Conservation (phyloP, 2,113 vertebrate species). For the Ranitomeya imitator region DNA sequence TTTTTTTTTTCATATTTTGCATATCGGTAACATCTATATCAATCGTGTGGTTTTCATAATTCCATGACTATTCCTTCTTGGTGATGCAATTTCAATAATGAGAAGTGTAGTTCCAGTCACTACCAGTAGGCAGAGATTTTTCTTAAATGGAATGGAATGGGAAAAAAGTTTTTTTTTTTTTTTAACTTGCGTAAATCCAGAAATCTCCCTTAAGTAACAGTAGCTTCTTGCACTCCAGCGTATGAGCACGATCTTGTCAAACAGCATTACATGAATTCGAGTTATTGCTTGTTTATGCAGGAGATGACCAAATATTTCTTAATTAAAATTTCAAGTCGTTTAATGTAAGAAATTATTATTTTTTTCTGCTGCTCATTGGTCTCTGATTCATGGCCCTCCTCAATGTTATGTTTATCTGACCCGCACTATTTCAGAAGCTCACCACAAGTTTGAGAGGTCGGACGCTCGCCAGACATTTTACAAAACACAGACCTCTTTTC, state of each 20-base stretch:
- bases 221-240: not conserved
- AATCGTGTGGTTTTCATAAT: too few species aligned
- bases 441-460: conserved; percentile 35
- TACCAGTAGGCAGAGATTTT: not conserved
- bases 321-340: conserved; percentile 22
- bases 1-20: too few species aligned
- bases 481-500: conserved; percentile 43
- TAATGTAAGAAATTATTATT: conserved; percentile 25
- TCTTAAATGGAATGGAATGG: not conserved
- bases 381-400: conserved; percentile 24
- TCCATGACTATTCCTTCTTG: too few species aligned
- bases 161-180: not conserved
- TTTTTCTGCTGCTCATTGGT: conserved; percentile 29
- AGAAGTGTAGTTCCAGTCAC: not conserved
- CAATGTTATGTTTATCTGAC: conserved; percentile 46
- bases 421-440: conserved; percentile 50
- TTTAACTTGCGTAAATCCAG: not conserved
- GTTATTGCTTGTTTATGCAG: conserved; percentile 1
- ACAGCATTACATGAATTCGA: not conserved
- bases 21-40: too few species aligned
- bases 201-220: not conserved
- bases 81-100: too few species aligned
- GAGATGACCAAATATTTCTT: conserved; percentile 14
- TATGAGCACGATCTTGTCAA: not conserved
- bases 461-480: conserved; percentile 52